Percentiles rank a stretch among this genome's conserved stretches.
Evolutionary conservation across 2,113 vertebrate genomes (phyloP).

Genomic region (Heterochromis multidens): DNA sequence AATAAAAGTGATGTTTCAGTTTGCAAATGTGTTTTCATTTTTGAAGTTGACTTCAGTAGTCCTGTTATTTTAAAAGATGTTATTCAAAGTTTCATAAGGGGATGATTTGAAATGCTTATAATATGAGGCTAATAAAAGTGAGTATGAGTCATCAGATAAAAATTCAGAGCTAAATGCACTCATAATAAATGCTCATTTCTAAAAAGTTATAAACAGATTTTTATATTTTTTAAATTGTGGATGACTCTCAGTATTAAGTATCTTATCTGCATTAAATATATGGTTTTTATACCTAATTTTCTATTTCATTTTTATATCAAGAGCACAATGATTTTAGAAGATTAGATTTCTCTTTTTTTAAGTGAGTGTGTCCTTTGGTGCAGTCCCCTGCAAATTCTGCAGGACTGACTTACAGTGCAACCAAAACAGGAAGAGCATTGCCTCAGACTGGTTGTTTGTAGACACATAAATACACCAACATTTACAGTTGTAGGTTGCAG

Average conservation of each 20-base stretch:
- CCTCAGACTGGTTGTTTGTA: slow-evolving; percentile 44
- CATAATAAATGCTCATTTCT: background rate
- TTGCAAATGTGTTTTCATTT: slow-evolving; percentile 53
- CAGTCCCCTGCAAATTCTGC: slow-evolving; percentile 46
- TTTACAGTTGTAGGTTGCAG: slow-evolving; percentile 16
- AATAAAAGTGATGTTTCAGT: slow-evolving; percentile 65
- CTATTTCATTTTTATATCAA: background rate
- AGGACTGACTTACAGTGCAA: slow-evolving; percentile 35
- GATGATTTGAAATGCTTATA: slow-evolving; percentile 4
- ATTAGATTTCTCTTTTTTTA: background rate
- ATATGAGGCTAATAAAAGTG: background rate
- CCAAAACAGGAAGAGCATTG: slow-evolving; percentile 59
- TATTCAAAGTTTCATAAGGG: background rate
- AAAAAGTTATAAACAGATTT: background rate
- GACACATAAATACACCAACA: slow-evolving; percentile 20
- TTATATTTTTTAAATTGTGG: background rate
- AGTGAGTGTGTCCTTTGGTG: background rate
- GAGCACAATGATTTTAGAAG: background rate
- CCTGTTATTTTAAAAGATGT: slow-evolving; percentile 14
- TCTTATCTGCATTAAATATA: background rate
- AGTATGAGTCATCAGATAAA: background rate
- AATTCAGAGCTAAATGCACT: background rate
- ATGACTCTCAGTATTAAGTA: background rate
- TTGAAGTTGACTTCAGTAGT: slow-evolving; percentile 41
- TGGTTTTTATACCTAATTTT: background rate